Conservation (phyloP, 2,888 invertebrate species). For the Synanthedon myopaeformis region DNA sequence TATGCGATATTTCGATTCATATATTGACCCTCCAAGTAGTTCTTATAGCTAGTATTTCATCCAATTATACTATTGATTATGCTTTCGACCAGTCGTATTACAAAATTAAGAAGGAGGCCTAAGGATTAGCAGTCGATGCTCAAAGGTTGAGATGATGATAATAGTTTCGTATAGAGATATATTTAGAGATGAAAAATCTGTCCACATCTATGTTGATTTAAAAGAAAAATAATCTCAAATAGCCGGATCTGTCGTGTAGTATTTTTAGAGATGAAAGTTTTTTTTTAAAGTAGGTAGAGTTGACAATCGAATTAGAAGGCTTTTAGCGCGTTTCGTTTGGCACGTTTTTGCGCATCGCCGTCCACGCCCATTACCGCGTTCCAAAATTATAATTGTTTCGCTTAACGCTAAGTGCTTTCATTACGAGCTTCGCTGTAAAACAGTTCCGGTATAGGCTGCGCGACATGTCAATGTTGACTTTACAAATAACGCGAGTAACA, state of each 20-base stretch:
- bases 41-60: no score
- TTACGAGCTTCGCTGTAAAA: slow-evolving; percentile 45
- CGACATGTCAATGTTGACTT: slow-evolving; percentile 40
- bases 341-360: slow-evolving; percentile 68
- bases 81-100: no score
- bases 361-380: slow-evolving; percentile 64
- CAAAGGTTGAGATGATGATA: no score
- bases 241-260: slow-evolving; percentile 19
- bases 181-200: no score
- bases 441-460: slow-evolving; percentile 39
- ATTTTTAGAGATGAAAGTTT: slow-evolving; percentile 27
- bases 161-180: no score
- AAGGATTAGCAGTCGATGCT: no score
- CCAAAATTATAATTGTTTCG: slow-evolving; percentile 70
- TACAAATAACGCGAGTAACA: slow-evolving; percentile 12
- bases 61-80: no score
- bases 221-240: slow-evolving; percentile 4
- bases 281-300: slow-evolving; percentile 44
- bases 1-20: no score
- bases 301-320: slow-evolving; percentile 67
- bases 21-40: no score
- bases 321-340: slow-evolving; percentile 61
- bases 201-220: no score
- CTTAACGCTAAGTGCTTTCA: slow-evolving; percentile 69
- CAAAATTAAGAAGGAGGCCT: no score